Base-by-base conservation (phyloP, 35 echinoderm and acorn worm species). In the Holothuria glaberrima region DNA sequence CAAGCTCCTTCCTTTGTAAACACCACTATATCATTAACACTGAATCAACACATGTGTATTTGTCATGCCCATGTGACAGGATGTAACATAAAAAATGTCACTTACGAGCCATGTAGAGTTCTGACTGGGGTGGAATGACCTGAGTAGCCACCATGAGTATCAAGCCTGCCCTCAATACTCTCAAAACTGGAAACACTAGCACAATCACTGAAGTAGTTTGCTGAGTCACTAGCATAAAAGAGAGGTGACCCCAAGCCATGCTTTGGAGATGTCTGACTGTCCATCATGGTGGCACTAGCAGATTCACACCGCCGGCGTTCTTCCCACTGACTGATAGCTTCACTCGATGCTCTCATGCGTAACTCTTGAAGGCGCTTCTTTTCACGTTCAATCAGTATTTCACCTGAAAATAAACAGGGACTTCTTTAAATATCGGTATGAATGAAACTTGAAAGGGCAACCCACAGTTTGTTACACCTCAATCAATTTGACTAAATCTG, bases 161-260 rank as follows among this genome's bases (percentile, higher is more conserved):
- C 95, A 48, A 98, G 65, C 38, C 82, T 71, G 18, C 95, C 95
- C 72, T 98, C 95, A 54, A 98, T 94, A 59, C 92, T 94, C 93
- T 98, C 95, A 79, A 98, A 98, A 30, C 95, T 98, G 6, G 95
- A 98, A 26, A 98, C 95, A 28, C 95, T 98, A 12, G 92, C 89
- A 57, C 93, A 94, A 66, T 98, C 95, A 59, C 92, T 94, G 87
- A 63, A 75, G 83, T 86, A 86, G 21, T 35, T 52, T 18, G 60
- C 61, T 3, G 85, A 87, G 36, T 87, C 85, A 54, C 85, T 87
- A 59, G 66, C 67, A 62, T 87, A 87, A 35, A 30, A 87, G 34
- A 87, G 66, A 44, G 85, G 85, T 9, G 85, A 67, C 21, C 80
- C 80, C 4, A 83, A 54, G 12, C 25, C 80, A 31, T 83, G 80